Base-by-base conservation (phyloP, 2,888 invertebrate genomes). In the Vannuccia rotundouncinata region DNA sequence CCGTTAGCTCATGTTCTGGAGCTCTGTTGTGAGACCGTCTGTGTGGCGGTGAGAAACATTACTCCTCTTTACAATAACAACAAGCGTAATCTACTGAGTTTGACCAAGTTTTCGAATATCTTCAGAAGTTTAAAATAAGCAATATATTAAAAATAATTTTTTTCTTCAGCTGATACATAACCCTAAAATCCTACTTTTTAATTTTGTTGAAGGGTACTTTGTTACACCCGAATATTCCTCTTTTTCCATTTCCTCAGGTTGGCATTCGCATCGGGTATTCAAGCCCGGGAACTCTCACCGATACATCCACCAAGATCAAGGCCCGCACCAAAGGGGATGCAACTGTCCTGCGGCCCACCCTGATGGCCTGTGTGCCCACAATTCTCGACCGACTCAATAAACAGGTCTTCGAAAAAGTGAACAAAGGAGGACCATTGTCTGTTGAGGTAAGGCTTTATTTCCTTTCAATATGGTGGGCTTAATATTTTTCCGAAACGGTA, bases 21-120 rank as follows among this genome's bases (percentile, higher is more conserved):
- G 89, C 90, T 99, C 84, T 91, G 95, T 86, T 76, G 84, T 87
- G 87, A 90, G 84, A 92, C 92, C 84, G 91, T 94, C 77, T 93
- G 94, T 85, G 90, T 95, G 81, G 89, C 93, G 78, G 92, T 91
- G 85, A 96, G 96, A 27, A 93, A 95, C 59, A 92, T 94, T 0
- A 95, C 99, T n/a, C n/a, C n/a, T 98, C 98, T 0, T 99, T 98
- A 89, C n/a, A n/a, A n/a, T n/a, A 96, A 96, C 0, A 95, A 95
- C 0, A 94, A 98, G 0, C 90, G 95, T 81, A 31, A 27, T 29
- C 77, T n/a, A n/a, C n/a, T n/a, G n/a, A n/a, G n/a, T n/a, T n/a
- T n/a, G n/a, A n/a, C n/a, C n/a, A n/a, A n/a, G n/a, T n/a, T n/a
- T n/a, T n/a, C n/a, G n/a, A n/a, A n/a, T n/a, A n/a, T n/a, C n/a